Percentiles rank a stretch among this genome's conserved stretches.
phyloP scores from a whole-genome alignment of 1,140 invertebrate genomes.

The Leptinotarsa undecemlineata region DNA sequence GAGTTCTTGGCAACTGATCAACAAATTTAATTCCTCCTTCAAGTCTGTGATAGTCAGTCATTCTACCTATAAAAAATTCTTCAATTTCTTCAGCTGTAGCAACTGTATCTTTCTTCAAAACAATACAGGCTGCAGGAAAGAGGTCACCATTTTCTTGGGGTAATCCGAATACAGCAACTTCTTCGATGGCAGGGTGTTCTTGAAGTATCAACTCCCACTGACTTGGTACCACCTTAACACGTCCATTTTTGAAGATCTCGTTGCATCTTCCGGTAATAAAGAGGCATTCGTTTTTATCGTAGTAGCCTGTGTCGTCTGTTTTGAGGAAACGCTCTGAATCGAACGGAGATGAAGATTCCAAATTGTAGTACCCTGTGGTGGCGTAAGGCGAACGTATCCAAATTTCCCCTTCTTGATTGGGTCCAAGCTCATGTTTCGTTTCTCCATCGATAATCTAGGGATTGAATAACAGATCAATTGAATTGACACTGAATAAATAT shows the following conservation, averaged over 20 bases:
- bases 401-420: slow-evolving; percentile 61
- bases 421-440: slow-evolving; percentile 55
- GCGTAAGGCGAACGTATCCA: slow-evolving; percentile 57
- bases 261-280: slow-evolving; percentile 76
- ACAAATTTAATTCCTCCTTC: slow-evolving; percentile 57
- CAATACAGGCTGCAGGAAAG: neutral
- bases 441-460: slow-evolving; percentile 51
- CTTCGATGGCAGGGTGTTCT: slow-evolving; percentile 68
- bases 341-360: slow-evolving; percentile 64
- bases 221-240: slow-evolving; percentile 60
- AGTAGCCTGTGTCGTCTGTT: slow-evolving; percentile 74
- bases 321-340: slow-evolving; percentile 71
- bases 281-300: slow-evolving; percentile 64
- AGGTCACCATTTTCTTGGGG: slow-evolving; percentile 39
- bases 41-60: slow-evolving; percentile 35
- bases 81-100: slow-evolving; percentile 51
- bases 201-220: slow-evolving; percentile 78
- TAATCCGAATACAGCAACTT: slow-evolving; percentile 76
- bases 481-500: no score
- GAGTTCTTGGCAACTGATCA: slow-evolving; percentile 59
- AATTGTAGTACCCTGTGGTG: slow-evolving; percentile 60
- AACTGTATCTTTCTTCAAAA: neutral
- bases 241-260: slow-evolving; percentile 75
- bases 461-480: no score
- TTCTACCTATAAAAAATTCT: slow-evolving; percentile 54